A percentile compares a stretch with the other conserved stretches of the same genome.
Conservation (phyloP, 2,113 vertebrate species). For the Phylloscopus whistleri region DNA sequence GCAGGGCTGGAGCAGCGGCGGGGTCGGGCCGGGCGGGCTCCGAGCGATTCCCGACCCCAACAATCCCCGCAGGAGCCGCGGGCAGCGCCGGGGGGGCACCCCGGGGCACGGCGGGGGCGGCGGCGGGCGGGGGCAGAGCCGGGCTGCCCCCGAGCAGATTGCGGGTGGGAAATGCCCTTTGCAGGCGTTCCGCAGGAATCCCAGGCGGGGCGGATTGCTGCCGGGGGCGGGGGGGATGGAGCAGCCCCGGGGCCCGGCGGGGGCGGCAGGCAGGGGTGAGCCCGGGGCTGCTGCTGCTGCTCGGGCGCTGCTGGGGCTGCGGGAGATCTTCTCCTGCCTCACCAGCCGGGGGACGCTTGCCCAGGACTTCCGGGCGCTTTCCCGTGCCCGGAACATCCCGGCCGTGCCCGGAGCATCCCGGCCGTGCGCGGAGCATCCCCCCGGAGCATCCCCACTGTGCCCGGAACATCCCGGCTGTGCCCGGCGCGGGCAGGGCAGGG, state of each 20-base stretch:
- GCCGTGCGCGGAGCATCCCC: no score
- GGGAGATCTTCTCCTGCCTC: background rate
- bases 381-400: rapidly evolving
- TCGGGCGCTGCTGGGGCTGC: background rate
- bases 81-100: no score
- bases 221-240: background rate
- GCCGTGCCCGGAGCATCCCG: background rate
- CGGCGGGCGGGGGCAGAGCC: background rate
- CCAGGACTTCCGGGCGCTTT: rapidly evolving
- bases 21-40: no score
- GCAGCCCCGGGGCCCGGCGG: background rate
- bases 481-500: background rate
- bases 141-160: background rate
- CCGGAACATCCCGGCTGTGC: background rate
- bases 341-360: rapidly evolving
- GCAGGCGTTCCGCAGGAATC: background rate
- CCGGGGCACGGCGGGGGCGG: background rate
- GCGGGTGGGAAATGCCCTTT: background rate
- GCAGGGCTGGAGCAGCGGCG: background rate
- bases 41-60: background rate
- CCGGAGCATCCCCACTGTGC: background rate
- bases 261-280: background rate
- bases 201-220: background rate
- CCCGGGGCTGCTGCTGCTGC: background rate
- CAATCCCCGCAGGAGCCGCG: background rate